Conservation (phyloP, 1,140 invertebrate genomes). For the Matsumurasca onukii region DNA sequence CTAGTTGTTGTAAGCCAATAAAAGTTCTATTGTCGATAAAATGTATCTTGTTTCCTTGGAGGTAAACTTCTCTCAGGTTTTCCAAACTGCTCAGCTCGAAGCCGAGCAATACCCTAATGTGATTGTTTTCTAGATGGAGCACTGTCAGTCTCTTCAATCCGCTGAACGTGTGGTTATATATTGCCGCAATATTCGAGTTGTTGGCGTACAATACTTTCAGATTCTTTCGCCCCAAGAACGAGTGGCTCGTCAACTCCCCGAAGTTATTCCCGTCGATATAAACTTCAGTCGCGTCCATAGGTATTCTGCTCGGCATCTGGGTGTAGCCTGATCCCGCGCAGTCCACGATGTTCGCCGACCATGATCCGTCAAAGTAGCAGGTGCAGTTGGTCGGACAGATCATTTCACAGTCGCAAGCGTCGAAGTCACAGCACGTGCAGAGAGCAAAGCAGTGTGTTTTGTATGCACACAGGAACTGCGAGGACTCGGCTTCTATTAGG, state of each 20-base stretch:
- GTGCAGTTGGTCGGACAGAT: constrained; percentile 91
- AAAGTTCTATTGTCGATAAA: constrained; percentile 86
- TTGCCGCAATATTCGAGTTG: constrained; percentile 78
- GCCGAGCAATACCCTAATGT: constrained; percentile 73
- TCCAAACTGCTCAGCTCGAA: constrained; percentile 82
- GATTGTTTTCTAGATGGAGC: constrained; percentile 84
- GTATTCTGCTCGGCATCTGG: constrained; percentile 80
- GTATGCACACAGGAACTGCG: constrained; percentile 90
- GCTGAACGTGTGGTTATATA: constrained; percentile 89
- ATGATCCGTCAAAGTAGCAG: constrained; percentile 92
- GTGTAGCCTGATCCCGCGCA: constrained; percentile 79
- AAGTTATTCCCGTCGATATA: constrained; percentile 92
- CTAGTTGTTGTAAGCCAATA: constrained; percentile 72
- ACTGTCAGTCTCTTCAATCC: constrained; percentile 74
- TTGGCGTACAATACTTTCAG: constrained; percentile 84
- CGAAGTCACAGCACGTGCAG: constrained; percentile 93
- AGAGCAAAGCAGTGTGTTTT: constrained; percentile 90
- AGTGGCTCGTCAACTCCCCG: constrained; percentile 80
- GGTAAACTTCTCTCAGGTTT: constrained; percentile 77
- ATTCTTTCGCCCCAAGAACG: constrained; percentile 88
- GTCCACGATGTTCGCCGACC: constrained; percentile 91
- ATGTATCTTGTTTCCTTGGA: constrained; percentile 83
- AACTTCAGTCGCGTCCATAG: constrained; percentile 92
- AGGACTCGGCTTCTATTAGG: constrained; percentile 77
- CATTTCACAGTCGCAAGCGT: constrained; percentile 95